These are phyloP conservation scores for Caerostris extrusa DNA, from an alignment of 1,140 invertebrate species.

Conservation along the genomic window DNA sequence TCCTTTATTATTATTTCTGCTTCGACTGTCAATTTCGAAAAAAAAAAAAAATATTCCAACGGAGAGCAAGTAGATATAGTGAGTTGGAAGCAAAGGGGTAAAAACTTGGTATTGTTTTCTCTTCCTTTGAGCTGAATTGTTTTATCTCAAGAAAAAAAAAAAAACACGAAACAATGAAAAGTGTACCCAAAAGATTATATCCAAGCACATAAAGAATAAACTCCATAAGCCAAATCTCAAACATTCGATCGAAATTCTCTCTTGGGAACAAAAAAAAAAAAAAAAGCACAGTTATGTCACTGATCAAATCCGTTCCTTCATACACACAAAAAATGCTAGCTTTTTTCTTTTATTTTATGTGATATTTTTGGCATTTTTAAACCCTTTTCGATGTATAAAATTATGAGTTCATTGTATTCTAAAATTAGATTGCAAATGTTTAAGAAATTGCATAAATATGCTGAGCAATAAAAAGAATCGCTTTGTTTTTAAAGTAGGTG, in stretches of 20 bases:
- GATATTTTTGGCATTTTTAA: too few relatives aligned
- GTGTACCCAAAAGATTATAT: constrained; percentile 17
- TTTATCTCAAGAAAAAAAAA: neutral
- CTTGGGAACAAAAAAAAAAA: neutral
- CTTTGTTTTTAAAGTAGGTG: too few relatives aligned
- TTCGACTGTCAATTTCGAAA: neutral
- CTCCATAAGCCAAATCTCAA: neutral
- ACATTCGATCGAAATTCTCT: neutral
- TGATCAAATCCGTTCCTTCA: neutral
- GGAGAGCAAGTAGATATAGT: neutral
- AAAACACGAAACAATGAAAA: neutral
- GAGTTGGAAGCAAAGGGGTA: neutral
- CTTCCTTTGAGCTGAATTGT: neutral
- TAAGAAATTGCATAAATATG: too few relatives aligned
- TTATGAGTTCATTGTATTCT: too few relatives aligned
- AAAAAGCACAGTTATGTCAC: neutral
- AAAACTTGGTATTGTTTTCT: neutral
- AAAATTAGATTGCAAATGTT: too few relatives aligned
- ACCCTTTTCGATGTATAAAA: too few relatives aligned
- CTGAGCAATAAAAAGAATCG: too few relatives aligned
- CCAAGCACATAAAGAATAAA: neutral
- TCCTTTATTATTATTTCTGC: neutral
- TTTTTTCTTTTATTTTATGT: neutral
- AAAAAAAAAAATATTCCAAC: neutral
- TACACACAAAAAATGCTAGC: neutral